Conservation (phyloP, 2,113 vertebrate genomes). For the Apodemus speciosus region DNA sequence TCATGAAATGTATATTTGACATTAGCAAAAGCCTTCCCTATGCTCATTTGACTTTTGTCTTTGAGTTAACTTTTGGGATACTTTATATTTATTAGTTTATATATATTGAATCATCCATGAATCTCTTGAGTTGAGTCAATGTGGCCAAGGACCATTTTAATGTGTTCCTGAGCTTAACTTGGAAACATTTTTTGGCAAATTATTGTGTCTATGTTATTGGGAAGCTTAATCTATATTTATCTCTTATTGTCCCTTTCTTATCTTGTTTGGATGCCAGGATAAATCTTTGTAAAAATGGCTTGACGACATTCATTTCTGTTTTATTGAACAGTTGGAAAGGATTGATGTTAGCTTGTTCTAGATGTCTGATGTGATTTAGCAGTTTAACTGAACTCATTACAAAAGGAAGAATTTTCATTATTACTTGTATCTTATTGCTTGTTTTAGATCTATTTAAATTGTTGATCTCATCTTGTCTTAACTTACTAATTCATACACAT, state of each 20-base stretch:
- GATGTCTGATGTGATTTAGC: background rate
- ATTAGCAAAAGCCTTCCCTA: no score
- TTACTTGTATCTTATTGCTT: background rate
- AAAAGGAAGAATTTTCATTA: background rate
- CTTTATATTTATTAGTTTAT: no score
- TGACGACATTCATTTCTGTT: background rate
- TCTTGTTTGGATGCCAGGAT: background rate
- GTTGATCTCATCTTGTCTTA: background rate
- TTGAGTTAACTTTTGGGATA: no score
- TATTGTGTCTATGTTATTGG: background rate
- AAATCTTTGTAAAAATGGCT: background rate
- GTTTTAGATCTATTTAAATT: background rate
- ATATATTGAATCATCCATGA: no score
- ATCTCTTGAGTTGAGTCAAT: no score
- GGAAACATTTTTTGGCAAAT: background rate
- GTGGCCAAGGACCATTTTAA: background rate
- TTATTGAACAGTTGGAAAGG: background rate
- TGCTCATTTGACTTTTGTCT: no score
- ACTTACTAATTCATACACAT: background rate
- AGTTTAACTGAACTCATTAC: background rate
- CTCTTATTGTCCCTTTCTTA: background rate
- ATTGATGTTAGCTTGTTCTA: background rate
- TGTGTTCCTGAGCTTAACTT: background rate
- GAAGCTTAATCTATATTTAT: background rate
- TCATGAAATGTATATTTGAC: no score